These are phyloP conservation scores for Coturnix japonica DNA, from an alignment of 2,113 vertebrate species.

Conservation along the genomic window DNA sequence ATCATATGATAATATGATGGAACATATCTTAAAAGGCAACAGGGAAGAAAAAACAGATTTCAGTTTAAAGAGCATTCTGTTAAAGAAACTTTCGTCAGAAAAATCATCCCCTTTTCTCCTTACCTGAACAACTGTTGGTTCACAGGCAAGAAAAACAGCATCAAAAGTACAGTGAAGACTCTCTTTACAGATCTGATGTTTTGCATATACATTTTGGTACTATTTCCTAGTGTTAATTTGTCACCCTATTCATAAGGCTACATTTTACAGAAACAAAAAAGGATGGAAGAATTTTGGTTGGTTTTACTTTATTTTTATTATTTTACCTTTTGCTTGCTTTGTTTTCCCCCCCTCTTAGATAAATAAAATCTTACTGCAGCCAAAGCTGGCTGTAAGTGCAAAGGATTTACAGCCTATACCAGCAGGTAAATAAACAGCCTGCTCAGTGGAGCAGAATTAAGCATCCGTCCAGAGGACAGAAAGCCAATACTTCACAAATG, in stretches of 20 bases:
- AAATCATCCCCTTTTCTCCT: not conserved
- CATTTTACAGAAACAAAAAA: not conserved
- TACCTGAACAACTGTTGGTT: not conserved
- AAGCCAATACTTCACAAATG: slow-evolving; percentile 75
- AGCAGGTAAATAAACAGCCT: slow-evolving; percentile 68
- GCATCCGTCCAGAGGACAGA: slow-evolving; percentile 63
- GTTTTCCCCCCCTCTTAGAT: not conserved
- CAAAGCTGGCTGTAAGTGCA: slow-evolving; percentile 41
- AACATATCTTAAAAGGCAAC: not conserved
- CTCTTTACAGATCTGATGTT: slow-evolving; percentile 26
- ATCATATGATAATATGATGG: too few species aligned
- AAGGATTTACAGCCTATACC: slow-evolving; percentile 60
- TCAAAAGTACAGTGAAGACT: not conserved
- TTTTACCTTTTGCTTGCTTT: not conserved
- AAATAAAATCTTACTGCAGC: slow-evolving; percentile 29
- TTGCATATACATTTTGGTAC: not conserved
- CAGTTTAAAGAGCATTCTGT: not conserved
- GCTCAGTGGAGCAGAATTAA: slow-evolving; percentile 63
- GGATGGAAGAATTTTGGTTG: not conserved
- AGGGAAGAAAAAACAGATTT: not conserved
- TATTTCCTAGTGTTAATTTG: not conserved
- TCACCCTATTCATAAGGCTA: not conserved
- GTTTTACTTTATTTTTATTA: not conserved
- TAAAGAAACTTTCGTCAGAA: not conserved
- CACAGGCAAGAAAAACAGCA: slow-evolving; percentile 26